Conservation (phyloP, 2,797 vertebrate species). For the Acanthurus tractus region DNA sequence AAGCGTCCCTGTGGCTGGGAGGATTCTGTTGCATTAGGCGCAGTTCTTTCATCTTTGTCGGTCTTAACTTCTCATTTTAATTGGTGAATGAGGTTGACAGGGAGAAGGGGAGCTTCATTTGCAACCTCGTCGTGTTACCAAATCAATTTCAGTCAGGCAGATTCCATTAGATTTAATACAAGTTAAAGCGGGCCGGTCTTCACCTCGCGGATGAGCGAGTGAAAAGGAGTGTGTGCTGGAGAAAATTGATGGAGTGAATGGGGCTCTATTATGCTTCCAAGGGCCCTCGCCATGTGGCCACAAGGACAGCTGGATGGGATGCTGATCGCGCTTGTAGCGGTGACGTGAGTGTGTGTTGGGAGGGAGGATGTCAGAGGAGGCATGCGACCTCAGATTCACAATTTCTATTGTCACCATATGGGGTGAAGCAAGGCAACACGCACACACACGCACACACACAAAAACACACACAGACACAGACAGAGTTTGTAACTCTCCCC, state of each 20-base stretch:
- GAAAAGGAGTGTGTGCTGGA: slow-evolving; percentile 58
- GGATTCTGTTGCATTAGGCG: slow-evolving; percentile 47
- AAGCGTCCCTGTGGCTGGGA: slow-evolving; percentile 11
- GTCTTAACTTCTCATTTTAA: slow-evolving; percentile 23
- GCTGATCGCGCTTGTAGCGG: slow-evolving; percentile 35
- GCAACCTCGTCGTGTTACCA: slow-evolving; percentile 62
- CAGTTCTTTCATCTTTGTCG: slow-evolving; percentile 21
- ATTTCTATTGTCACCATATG: slow-evolving; percentile 74
- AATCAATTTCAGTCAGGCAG: slow-evolving; percentile 78
- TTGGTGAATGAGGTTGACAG: slow-evolving; percentile 19
- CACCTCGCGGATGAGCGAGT: slow-evolving; percentile 59
- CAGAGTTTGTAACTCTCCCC: slow-evolving; percentile 9
- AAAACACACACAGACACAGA: slow-evolving; percentile 28
- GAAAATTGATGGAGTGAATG: slow-evolving; percentile 72
- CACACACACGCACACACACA: slow-evolving; percentile 26
- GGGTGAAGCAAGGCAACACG: slow-evolving; percentile 53
- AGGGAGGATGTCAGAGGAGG: slow-evolving; percentile 54
- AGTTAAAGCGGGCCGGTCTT: slow-evolving; percentile 72
- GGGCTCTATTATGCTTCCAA: slow-evolving; percentile 70
- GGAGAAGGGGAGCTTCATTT: slow-evolving; percentile 66
- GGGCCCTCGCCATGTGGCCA: slow-evolving; percentile 59
- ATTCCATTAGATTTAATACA: slow-evolving; percentile 81
- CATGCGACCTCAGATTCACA: slow-evolving; percentile 64
- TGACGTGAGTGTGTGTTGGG: slow-evolving; percentile 20
- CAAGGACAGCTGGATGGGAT: slow-evolving; percentile 75